These are phyloP conservation scores for Tychaedon coryphoeus DNA, from an alignment of 2,113 vertebrate genomes.

Conservation along the genomic window DNA sequence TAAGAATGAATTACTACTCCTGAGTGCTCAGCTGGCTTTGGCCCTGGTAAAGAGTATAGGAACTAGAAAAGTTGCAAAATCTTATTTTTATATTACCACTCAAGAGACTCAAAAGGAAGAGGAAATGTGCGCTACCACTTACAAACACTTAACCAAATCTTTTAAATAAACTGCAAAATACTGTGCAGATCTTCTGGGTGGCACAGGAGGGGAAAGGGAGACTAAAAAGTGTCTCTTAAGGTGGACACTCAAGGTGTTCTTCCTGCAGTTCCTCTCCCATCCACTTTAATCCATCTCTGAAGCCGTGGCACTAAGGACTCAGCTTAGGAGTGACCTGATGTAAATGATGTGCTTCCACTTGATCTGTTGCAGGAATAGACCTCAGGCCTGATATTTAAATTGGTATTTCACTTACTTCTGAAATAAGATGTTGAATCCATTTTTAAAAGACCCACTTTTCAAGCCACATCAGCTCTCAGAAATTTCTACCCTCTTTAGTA, in stretches of 20 bases:
- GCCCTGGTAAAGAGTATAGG: neutral
- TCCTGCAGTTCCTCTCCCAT: neutral
- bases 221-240: neutral
- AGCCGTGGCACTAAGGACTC: neutral
- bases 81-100: neutral
- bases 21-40: neutral
- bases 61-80: constrained; percentile 5
- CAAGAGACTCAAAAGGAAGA: neutral
- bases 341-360: neutral
- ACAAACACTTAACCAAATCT: neutral
- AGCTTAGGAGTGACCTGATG: neutral
- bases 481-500: neutral
- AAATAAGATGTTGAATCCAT: neutral
- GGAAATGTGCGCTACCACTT: neutral
- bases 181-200: neutral
- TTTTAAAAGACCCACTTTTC: constrained; percentile 24
- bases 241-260: neutral
- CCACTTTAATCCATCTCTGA: neutral
- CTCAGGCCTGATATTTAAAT: constrained; percentile 19
- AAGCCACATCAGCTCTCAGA: neutral
- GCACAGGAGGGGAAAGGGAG: neutral
- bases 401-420: neutral
- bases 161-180: neutral
- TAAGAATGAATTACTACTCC: constrained; percentile 25
- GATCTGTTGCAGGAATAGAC: neutral